A percentile compares a stretch with the other conserved stretches of the same genome.
phyloP scores from a whole-genome alignment of 2,797 vertebrate species.

The Sciurus carolinensis region DNA sequence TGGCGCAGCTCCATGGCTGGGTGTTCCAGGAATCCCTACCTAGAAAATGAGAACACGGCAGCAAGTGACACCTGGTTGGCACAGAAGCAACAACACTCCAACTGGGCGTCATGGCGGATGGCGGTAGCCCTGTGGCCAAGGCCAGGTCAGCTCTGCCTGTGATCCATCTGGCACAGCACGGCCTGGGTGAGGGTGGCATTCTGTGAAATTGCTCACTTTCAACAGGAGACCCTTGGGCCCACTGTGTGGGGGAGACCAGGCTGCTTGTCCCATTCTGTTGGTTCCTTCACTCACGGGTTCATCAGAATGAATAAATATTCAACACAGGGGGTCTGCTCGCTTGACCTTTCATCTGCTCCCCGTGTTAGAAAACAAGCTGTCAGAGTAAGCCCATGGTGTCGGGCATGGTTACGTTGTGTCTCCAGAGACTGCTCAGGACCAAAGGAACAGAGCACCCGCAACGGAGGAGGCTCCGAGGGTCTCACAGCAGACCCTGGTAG shows the following conservation, averaged over 20 bases:
- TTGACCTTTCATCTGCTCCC: neutral
- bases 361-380: conserved; percentile 13
- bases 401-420: neutral
- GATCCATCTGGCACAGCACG: neutral
- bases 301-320: neutral
- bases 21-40: neutral
- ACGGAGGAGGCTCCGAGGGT: neutral
- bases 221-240: neutral
- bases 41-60: neutral
- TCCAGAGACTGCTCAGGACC: neutral
- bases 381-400: neutral
- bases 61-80: neutral
- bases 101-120: too few species aligned
- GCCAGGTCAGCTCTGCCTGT: neutral
- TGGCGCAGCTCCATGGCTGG: neutral
- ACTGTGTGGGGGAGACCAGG: neutral
- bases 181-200: neutral
- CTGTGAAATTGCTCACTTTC: neutral
- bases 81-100: neutral
- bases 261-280: neutral
- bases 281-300: neutral
- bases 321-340: neutral
- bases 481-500: neutral
- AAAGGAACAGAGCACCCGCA: neutral
- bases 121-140: neutral